Conservation (phyloP, 2,113 vertebrate genomes). For the Pedetes capensis region DNA sequence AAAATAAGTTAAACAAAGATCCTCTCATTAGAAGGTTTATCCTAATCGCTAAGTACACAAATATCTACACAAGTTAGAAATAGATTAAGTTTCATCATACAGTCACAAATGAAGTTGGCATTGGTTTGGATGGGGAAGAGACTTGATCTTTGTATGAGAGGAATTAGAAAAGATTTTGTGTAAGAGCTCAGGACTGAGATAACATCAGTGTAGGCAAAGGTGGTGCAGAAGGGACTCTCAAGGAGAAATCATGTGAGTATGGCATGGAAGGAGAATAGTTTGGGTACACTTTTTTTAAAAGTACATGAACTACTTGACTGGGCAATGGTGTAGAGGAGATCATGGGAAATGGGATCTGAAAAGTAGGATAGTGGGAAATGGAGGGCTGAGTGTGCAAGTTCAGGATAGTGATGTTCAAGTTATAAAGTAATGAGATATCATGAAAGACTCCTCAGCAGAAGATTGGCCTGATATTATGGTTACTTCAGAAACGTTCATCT, state of each 20-base stretch:
- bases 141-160: not conserved
- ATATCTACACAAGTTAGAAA: not conserved
- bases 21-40: not conserved
- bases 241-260: not conserved
- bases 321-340: not conserved
- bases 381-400: fast-evolving
- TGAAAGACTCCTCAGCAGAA: not conserved
- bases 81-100: not conserved
- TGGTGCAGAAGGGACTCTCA: not conserved
- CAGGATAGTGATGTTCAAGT: not conserved
- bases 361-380: not conserved
- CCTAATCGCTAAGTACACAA: not conserved
- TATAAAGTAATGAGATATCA: not conserved
- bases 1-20: not conserved
- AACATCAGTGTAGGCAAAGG: not conserved
- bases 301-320: not conserved
- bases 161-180: not conserved
- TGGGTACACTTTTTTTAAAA: not conserved
- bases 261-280: not conserved
- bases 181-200: not conserved
- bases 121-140: not conserved
- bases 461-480: not conserved
- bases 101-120: not conserved
- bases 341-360: not conserved
- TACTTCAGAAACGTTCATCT: not conserved